Evolutionary conservation across 2,888 invertebrate species (phyloP), one percentile per base, ranked within the genome.

Genomic region (Agrotis exclamationis): DNA sequence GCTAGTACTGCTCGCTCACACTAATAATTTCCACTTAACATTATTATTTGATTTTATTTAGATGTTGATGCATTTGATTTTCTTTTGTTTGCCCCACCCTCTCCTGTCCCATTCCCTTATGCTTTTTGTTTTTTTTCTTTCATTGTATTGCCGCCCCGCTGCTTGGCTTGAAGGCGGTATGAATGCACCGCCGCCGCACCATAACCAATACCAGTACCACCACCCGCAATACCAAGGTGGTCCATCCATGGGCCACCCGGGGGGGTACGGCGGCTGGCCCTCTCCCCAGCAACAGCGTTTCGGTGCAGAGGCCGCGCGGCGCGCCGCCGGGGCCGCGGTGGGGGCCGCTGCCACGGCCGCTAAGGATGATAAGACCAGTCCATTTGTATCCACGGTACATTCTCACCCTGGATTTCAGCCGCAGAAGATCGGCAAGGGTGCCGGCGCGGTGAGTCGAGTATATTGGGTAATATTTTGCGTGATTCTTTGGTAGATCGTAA

Each of bases 391-490:
- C 76, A 98, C 98, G 63, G 97, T 98, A 81, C 99, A 99, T 96
- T 98, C 99, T 56, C 99, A 99, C 96, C 98, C 99, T 51, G 98
- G 98, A 72, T 99, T 99, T 94, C 98, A 98, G 83, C 99, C 99
- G 16, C 99, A 99, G 92, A 99, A 99, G 96, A 97, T 98, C 81
- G 99, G 99, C 63, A 99, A 99, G 91, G 97, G 97, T 1, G 94
- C 96, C 68, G 92, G 95, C 71, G 95, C 93, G 89, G 97, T 97
- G 86, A 96, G 96, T 94, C 83, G 81, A 74, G 76, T 76, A 69
- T 39, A 75, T 71, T 67, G 67, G 84, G 84, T 84, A 84, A 84
- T 84, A 84, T 83, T 71, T 84, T 82, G 57, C 70, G 71, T 57
- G 50, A 47, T 58, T 64, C 76, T 47, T 54, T 54, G 0, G 59